phyloP scores from a whole-genome alignment of 2,113 vertebrate genomes.

The Megaceryle torquata region DNA sequence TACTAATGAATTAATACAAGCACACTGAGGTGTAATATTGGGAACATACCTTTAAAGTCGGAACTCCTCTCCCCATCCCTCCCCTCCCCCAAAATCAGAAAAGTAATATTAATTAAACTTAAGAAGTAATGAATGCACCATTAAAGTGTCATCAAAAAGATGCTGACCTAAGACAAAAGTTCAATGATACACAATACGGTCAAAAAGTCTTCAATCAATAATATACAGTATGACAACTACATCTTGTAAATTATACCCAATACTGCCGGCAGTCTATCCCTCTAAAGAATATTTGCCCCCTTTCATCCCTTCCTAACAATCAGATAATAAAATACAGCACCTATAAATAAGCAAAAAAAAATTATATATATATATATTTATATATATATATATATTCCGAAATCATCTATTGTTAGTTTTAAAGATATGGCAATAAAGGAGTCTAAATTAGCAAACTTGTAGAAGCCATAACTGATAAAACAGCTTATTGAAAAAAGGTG shows the following conservation, averaged over 20 bases:
- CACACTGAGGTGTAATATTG: constrained; percentile 78
- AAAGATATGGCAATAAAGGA: constrained; percentile 96
- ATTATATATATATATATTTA: too few species aligned
- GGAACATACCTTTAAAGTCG: constrained; percentile 79
- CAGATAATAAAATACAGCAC: constrained; percentile 98
- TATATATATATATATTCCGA: too few species aligned
- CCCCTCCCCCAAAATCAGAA: constrained; percentile 69
- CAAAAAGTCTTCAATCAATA: constrained; percentile 92
- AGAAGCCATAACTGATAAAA: constrained; percentile 92
- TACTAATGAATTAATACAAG: constrained; percentile 80
- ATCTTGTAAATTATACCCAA: constrained; percentile 99
- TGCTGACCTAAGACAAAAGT: constrained; percentile 88
- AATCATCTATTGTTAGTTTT: constrained; percentile 90
- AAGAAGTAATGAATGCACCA: constrained; percentile 89
- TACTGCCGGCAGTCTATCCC: constrained; percentile 99
- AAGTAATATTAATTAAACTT: constrained; percentile 84
- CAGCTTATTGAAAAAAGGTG: constrained; percentile 96
- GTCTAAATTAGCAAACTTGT: constrained; percentile 94
- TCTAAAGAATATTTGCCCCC: constrained; percentile 96
- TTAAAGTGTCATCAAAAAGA: constrained; percentile 89
- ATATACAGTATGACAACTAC: constrained; percentile 99
- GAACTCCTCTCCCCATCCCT: constrained; percentile 68
- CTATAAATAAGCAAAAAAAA: constrained; percentile 99
- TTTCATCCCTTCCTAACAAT: constrained; percentile 95
- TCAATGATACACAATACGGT: constrained; percentile 93